Percentiles rank a stretch among this genome's conserved stretches.
Conservation (phyloP, 2,797 vertebrate genomes). For the Schizopygopsis pylzovi region DNA sequence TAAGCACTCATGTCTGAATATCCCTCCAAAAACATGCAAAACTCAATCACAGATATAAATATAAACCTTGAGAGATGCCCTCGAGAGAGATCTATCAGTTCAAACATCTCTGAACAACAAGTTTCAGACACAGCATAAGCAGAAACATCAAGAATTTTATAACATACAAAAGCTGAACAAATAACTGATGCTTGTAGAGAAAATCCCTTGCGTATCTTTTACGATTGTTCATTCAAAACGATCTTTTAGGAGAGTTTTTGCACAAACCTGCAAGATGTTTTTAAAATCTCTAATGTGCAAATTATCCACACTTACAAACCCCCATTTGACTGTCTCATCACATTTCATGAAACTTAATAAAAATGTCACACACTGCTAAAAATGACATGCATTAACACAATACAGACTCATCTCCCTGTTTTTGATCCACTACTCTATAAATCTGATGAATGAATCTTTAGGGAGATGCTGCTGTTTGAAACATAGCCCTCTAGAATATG, state of each 20-base stretch:
- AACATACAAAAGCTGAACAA: neutral
- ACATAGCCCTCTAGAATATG: constrained; percentile 50
- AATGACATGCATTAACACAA: constrained; percentile 32
- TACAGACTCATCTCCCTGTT: constrained; percentile 37
- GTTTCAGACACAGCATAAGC: neutral
- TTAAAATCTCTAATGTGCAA: neutral
- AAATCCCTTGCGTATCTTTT: constrained; percentile 4
- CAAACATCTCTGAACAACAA: neutral
- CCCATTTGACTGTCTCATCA: neutral
- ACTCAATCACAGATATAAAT: constrained; percentile 23
- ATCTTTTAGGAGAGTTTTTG: neutral
- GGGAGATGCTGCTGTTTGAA: constrained; percentile 53
- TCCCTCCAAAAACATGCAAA: constrained; percentile 7
- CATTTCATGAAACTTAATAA: constrained; percentile 31
- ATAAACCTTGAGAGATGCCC: constrained; percentile 22
- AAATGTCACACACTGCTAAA: constrained; percentile 26
- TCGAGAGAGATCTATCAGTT: neutral
- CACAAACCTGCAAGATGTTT: neutral
- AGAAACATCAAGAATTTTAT: neutral
- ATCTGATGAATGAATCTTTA: constrained; percentile 52
- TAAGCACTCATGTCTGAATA: constrained; percentile 40
- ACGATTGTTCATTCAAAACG: neutral
- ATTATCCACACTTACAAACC: neutral
- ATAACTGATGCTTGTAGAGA: neutral
- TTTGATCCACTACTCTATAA: constrained; percentile 43